Percentiles rank a stretch among this genome's conserved stretches.
These are phyloP conservation scores for Valencia hispanica DNA, from an alignment of 2,797 vertebrate species.

Conservation along the genomic window DNA sequence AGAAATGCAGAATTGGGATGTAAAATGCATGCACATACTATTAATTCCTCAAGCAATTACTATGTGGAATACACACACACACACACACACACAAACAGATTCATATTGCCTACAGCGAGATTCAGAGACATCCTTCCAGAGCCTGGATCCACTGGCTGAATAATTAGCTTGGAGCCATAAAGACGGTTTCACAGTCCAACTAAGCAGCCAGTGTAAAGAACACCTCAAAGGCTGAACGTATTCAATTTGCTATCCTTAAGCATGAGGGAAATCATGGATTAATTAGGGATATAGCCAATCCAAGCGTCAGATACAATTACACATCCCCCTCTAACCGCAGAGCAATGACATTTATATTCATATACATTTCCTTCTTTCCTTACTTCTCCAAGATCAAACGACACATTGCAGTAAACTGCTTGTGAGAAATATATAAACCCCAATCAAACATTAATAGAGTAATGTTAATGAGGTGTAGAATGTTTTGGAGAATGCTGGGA, in stretches of 20 bases:
- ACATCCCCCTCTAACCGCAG: slow-evolving; percentile 23
- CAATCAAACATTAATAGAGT: slow-evolving; percentile 50
- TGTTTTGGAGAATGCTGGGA: not conserved
- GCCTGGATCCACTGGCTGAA: slow-evolving; percentile 59
- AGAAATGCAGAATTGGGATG: slow-evolving; percentile 32
- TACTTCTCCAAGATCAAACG: slow-evolving; percentile 50
- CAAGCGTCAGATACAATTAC: slow-evolving; percentile 55
- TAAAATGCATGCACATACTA: slow-evolving; percentile 35
- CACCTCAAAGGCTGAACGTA: slow-evolving; percentile 66
- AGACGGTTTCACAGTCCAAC: slow-evolving; percentile 56
- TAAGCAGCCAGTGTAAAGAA: slow-evolving; percentile 56
- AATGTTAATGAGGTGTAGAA: slow-evolving; percentile 43
- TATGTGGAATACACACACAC: slow-evolving; percentile 21
- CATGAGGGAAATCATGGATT: slow-evolving; percentile 68
- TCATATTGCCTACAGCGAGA: slow-evolving; percentile 36
- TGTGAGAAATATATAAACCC: slow-evolving; percentile 37
- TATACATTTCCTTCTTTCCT: slow-evolving; percentile 21
- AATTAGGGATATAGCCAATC: slow-evolving; percentile 59
- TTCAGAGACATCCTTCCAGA: slow-evolving; percentile 64
- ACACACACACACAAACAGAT: slow-evolving; percentile 27
- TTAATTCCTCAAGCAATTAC: slow-evolving; percentile 26
- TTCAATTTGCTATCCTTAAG: slow-evolving; percentile 70
- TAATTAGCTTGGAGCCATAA: slow-evolving; percentile 71
- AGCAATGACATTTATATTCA: slow-evolving; percentile 15
- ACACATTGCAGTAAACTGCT: slow-evolving; percentile 15